These are phyloP conservation scores for Megaptera novaeangliae DNA, from an alignment of 2,113 vertebrate genomes.

Conservation along the genomic window DNA sequence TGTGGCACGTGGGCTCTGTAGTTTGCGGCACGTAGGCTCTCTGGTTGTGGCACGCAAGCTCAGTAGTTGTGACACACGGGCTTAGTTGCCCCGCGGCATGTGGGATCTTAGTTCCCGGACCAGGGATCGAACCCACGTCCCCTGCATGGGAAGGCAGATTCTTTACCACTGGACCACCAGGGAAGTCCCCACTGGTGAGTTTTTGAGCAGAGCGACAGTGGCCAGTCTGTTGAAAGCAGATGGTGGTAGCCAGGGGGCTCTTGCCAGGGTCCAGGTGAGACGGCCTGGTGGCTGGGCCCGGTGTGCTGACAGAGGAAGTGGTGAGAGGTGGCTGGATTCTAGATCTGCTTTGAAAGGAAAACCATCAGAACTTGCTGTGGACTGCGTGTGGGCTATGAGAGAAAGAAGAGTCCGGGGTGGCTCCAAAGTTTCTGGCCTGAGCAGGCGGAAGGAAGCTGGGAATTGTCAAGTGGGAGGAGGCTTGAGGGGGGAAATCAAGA, in stretches of 20 bases:
- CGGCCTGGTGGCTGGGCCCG: background rate
- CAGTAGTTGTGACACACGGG: too few species aligned
- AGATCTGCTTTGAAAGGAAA: background rate
- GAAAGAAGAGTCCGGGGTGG: too few species aligned
- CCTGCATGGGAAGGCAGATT: too few species aligned
- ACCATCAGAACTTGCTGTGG: background rate
- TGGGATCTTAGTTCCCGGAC: too few species aligned
- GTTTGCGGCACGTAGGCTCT: too few species aligned
- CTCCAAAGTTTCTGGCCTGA: too few species aligned
- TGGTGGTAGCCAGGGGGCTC: background rate
- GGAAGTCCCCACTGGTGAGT: too few species aligned
- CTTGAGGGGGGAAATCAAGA: background rate
- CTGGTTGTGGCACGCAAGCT: too few species aligned
- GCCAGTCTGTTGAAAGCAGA: background rate
- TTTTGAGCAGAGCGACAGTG: background rate
- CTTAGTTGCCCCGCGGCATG: too few species aligned
- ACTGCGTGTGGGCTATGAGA: background rate
- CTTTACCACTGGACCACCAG: too few species aligned
- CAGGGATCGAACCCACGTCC: too few species aligned
- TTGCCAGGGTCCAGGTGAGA: background rate
- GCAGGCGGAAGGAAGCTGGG: background rate
- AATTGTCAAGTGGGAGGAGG: background rate
- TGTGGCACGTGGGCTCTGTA: too few species aligned
- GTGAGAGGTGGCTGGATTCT: background rate
- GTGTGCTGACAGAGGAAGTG: background rate